These are phyloP conservation scores for Pteronotus mesoamericanus DNA, from an alignment of 2,797 vertebrate genomes.

Conservation along the genomic window DNA sequence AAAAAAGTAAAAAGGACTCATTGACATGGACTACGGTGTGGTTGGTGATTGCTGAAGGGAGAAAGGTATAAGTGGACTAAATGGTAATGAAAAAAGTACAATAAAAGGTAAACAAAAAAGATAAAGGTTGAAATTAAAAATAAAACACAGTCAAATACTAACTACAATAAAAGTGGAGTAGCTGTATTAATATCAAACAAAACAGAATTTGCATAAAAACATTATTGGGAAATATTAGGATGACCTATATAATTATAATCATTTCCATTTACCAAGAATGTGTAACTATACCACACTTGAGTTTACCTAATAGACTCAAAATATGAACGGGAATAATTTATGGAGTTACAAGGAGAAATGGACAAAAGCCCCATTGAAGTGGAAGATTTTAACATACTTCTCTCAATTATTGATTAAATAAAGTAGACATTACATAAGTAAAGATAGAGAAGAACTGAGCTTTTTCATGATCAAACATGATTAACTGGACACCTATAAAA, in stretches of 20 bases:
- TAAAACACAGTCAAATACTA: neutral
- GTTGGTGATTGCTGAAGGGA: too few relatives aligned
- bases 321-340: neutral
- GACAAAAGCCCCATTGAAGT: neutral
- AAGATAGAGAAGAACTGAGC: neutral
- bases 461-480: neutral
- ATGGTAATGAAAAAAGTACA: too few relatives aligned
- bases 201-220: neutral
- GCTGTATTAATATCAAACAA: neutral
- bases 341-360: neutral
- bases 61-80: too few relatives aligned
- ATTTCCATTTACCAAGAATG: neutral
- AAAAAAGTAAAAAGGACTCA: too few relatives aligned
- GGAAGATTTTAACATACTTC: neutral
- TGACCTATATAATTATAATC: neutral
- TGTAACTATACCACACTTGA: neutral
- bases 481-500: neutral
- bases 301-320: neutral
- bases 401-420: neutral
- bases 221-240: neutral
- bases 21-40: too few relatives aligned
- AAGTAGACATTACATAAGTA: neutral
- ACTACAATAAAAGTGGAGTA: neutral
- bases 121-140: neutral
- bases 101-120: neutral